Evolutionary conservation across 1,140 invertebrate genomes (phyloP).

Genomic region (Cydia amplana): DNA sequence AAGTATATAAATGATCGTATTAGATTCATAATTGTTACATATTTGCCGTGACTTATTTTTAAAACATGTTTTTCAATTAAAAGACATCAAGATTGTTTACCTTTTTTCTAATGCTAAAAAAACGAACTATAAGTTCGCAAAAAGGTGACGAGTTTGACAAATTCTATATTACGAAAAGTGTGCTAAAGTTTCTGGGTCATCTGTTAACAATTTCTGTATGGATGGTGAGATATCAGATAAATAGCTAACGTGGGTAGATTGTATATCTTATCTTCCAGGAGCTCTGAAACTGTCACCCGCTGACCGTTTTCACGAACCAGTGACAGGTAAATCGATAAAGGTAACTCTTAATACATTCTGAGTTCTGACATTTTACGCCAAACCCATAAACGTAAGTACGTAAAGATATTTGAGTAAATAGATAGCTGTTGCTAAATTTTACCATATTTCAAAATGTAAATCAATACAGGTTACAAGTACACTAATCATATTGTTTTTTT

Average conservation of each 20-base stretch:
- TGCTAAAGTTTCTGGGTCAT: conserved; percentile 15
- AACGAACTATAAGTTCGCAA: neutral
- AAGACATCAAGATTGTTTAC: too few species aligned
- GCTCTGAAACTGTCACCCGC: conserved; percentile 30
- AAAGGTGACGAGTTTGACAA: conserved; percentile 2
- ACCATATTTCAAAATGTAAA: too few species aligned
- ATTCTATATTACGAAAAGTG: neutral
- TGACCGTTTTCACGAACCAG: conserved; percentile 36
- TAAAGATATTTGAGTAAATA: too few species aligned
- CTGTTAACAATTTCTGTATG: conserved; percentile 2
- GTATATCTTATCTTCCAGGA: conserved; percentile 25
- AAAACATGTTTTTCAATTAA: too few species aligned
- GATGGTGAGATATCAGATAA: neutral
- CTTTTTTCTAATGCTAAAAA: too few species aligned
- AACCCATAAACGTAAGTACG: neutral
- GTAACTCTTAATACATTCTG: conserved; percentile 13
- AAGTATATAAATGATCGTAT: too few species aligned
- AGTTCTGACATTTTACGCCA: conserved; percentile 22
- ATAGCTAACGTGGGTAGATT: conserved; percentile 30
- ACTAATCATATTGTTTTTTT: too few species aligned
- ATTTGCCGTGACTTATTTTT: too few species aligned
- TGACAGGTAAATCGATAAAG: conserved; percentile 34
- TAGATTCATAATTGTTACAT: too few species aligned
- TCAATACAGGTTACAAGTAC: too few species aligned
- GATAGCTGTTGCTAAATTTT: too few species aligned